Evolutionary conservation across 1,140 invertebrate species (phyloP).

Genomic region (Pararge aegeria): DNA sequence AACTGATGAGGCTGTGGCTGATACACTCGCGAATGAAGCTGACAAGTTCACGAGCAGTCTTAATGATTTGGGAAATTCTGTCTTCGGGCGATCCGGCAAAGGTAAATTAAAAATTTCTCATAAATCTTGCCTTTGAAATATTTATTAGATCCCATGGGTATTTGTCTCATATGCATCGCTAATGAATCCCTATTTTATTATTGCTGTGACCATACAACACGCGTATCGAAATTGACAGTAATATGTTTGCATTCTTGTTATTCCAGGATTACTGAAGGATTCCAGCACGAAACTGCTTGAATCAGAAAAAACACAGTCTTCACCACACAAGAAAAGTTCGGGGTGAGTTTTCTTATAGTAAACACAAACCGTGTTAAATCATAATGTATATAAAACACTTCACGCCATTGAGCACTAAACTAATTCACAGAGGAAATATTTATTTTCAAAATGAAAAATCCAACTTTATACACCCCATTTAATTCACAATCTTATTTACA

Average conservation of each 20-base stretch:
- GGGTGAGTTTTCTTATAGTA: slow-evolving; percentile 46
- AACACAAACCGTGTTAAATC: slow-evolving; percentile 3
- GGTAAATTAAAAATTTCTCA: slow-evolving; percentile 34
- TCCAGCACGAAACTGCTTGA: slow-evolving; percentile 68
- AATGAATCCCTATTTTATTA: not conserved
- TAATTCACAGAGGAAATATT: slow-evolving; percentile 45
- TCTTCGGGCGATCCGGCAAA: slow-evolving; percentile 68
- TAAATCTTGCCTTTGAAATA: not conserved
- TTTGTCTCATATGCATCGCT: slow-evolving; percentile 6
- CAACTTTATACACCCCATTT: slow-evolving; percentile 1
- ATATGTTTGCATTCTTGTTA: slow-evolving; percentile 6
- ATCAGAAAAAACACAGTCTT: slow-evolving; percentile 66
- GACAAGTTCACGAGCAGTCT: slow-evolving; percentile 65
- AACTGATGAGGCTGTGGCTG: slow-evolving; percentile 41
- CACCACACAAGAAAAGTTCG: slow-evolving; percentile 70
- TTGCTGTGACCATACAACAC: slow-evolving; percentile 7
- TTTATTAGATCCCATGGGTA: slow-evolving; percentile 1
- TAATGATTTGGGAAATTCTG: slow-evolving; percentile 67
- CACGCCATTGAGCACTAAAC: slow-evolving; percentile 43
- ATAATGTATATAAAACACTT: slow-evolving; percentile 49
- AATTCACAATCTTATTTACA: slow-evolving; percentile 12
- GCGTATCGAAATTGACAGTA: not conserved
- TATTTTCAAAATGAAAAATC: slow-evolving; percentile 1
- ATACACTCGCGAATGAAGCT: slow-evolving; percentile 45
- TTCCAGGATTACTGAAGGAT: slow-evolving; percentile 71